Conservation (phyloP, 2,888 invertebrate species). For the Brenthis daphne region DNA sequence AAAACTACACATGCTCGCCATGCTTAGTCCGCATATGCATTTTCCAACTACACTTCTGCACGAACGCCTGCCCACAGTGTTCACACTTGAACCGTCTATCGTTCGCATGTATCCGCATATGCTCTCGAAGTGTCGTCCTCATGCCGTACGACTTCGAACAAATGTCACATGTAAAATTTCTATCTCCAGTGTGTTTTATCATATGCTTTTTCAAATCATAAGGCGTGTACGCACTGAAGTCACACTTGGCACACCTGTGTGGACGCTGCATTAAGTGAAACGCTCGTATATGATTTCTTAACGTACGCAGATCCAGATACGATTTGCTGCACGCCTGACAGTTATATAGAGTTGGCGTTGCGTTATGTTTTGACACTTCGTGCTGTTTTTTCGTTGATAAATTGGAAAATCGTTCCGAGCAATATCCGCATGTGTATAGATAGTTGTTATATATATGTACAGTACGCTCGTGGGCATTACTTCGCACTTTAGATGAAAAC, state of each 20-base stretch:
- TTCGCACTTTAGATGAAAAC: constrained; percentile 1
- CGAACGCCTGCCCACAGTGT: constrained; percentile 46
- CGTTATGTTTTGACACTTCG: constrained; percentile 44
- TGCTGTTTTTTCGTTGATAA: constrained; percentile 42
- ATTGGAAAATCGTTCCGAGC: constrained; percentile 13
- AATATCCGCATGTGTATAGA: constrained; percentile 23
- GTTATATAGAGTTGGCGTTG: constrained; percentile 37
- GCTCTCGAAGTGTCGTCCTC: constrained; percentile 53
- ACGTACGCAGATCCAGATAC: constrained; percentile 55
- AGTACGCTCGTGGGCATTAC: neutral
- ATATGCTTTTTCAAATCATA: constrained; percentile 56
- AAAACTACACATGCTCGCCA: constrained; percentile 15
- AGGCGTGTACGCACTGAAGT: constrained; percentile 48
- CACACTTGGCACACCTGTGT: constrained; percentile 45
- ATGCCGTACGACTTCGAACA: constrained; percentile 55
- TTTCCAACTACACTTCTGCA: constrained; percentile 58
- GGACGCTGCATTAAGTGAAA: constrained; percentile 41
- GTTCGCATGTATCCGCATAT: constrained; percentile 52
- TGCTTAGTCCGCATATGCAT: constrained; percentile 53
- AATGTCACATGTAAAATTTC: constrained; percentile 52
- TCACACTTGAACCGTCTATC: constrained; percentile 51
- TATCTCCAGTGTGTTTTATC: constrained; percentile 54
- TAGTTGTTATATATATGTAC: constrained; percentile 11
- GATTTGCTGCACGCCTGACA: constrained; percentile 50
- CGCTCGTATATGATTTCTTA: constrained; percentile 42